Base-by-base conservation (phyloP, 2,797 vertebrate species). In the Aeoliscus strigatus region DNA sequence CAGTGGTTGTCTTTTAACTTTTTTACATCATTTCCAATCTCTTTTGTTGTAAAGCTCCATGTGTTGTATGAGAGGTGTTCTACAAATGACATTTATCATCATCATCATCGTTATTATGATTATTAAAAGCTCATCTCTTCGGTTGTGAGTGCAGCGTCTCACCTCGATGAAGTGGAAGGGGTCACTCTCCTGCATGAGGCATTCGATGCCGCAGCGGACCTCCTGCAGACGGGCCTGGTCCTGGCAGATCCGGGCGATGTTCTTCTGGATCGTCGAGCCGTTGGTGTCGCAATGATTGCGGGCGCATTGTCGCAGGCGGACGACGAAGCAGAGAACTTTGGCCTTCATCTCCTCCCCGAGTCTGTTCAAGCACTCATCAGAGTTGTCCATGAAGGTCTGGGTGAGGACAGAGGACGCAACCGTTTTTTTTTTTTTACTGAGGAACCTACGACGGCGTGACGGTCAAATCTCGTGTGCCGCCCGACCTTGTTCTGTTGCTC, bases 91-190 rank as follows among this genome's bases (percentile, higher is more conserved):
- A n/a, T n/a, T n/a, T n/a, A n/a, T n/a, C n/a, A n/a, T n/a, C n/a
- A n/a, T n/a, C n/a, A n/a, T n/a, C n/a, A n/a, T n/a, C n/a, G n/a
- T n/a, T n/a, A n/a, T n/a, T n/a, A n/a, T n/a, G n/a, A n/a, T n/a
- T n/a, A n/a, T n/a, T n/a, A n/a, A n/a, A n/a, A n/a, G n/a, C n/a
- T n/a, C n/a, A n/a, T n/a, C n/a, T n/a, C n/a, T n/a, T n/a, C 25
- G 9, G 25, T 4, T 9, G 6, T 5, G 9, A 17, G 9, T 16
- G n/a, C 16, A 0, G 11, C 1, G 3, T 9, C 35, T 43, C 39
- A 87, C 88, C 83, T 84, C 70, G 1, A 90, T 72, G 63, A 88
- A 88, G 42, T 62, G 70, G 54, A 88, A 87, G 0, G 87, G 65
- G 47, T 90, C 85, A 9, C 30, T 85, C 26, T 90, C 81, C 35